Evolutionary conservation across 2,113 vertebrate genomes (phyloP).

Genomic region (Clarias macrocephalus): DNA sequence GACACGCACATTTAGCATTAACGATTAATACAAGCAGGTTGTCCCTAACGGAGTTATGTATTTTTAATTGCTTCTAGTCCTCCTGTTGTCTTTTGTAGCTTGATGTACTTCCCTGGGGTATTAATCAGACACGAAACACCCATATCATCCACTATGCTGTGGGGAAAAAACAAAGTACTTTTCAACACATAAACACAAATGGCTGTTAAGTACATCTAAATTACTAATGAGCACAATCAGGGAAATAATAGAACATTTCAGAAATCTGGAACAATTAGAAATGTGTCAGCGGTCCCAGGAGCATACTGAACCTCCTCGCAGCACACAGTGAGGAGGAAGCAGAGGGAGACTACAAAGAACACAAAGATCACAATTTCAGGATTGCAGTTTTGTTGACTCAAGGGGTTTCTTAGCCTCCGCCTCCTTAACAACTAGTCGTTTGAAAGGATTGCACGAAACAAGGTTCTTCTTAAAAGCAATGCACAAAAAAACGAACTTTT

Average conservation of each 20-base stretch:
- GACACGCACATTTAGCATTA: not conserved
- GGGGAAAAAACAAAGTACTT: not conserved
- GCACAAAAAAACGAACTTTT: not conserved
- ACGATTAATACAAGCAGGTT: not conserved
- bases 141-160: not conserved
- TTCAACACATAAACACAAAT: not conserved
- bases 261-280: not conserved
- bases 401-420: not conserved
- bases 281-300: not conserved
- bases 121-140: constrained; percentile 2
- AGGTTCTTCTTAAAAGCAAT: not conserved
- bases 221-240: not conserved
- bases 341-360: not conserved
- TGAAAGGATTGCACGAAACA: not conserved
- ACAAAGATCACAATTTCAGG: not conserved
- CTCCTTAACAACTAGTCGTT: not conserved
- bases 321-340: not conserved
- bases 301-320: not conserved
- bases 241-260: not conserved
- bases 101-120: not conserved
- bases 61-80: constrained; percentile 1
- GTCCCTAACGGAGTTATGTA: not conserved
- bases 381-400: not conserved
- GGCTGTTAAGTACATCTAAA: not conserved
- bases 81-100: not conserved